These are phyloP conservation scores for Halichoerus grypus DNA, from an alignment of 2,113 vertebrate genomes.

Conservation along the genomic window DNA sequence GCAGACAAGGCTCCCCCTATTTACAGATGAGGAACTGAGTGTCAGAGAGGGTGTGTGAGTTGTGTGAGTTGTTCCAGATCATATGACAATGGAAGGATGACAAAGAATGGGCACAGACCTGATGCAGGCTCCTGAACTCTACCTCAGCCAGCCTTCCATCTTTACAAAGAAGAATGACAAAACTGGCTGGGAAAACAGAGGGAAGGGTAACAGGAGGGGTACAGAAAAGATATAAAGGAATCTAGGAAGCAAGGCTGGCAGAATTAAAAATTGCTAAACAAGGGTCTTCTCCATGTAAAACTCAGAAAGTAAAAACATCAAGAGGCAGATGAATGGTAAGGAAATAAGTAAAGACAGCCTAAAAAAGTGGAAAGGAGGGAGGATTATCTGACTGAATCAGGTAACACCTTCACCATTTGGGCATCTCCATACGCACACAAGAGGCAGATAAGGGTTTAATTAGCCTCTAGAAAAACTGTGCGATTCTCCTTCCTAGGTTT, in stretches of 20 bases:
- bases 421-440: accelerated
- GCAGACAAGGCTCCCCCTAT: neutral
- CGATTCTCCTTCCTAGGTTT: neutral
- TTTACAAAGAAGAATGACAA: neutral
- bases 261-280: neutral
- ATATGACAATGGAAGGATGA: neutral
- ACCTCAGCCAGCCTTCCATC: neutral
- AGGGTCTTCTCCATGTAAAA: neutral
- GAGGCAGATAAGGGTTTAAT: neutral
- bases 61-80: neutral
- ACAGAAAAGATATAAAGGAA: neutral
- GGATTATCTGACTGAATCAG: neutral
- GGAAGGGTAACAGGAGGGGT: neutral
- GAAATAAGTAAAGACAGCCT: neutral
- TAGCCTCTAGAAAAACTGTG: neutral
- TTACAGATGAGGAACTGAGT: neutral
- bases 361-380: neutral
- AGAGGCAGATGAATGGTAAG: neutral
- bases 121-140: accelerated
- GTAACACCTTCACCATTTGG: neutral
- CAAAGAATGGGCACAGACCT: neutral
- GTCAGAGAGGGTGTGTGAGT: neutral
- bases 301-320: neutral
- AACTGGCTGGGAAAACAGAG: neutral
- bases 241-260: neutral